A percentile compares a stretch with the other conserved stretches of the same genome.
Evolutionary conservation across 1,140 invertebrate genomes (phyloP).

Genomic region (Acyrthosiphon pisum): DNA sequence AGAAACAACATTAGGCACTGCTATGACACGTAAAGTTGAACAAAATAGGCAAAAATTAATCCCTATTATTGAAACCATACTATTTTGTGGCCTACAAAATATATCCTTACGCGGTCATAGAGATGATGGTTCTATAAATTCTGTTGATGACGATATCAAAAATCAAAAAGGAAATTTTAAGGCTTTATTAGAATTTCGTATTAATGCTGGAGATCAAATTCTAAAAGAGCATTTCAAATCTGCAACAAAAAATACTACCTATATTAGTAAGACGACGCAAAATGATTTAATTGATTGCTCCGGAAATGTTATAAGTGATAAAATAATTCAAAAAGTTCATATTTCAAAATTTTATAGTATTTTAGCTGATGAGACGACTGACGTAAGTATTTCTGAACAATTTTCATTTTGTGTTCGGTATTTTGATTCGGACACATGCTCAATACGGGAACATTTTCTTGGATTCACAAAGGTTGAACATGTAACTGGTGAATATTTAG

Average conservation of each 20-base stretch:
- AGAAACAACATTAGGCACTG: too few species aligned
- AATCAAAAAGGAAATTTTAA: conserved; percentile 61
- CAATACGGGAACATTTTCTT: conserved; percentile 34
- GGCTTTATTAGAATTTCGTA: conserved; percentile 60
- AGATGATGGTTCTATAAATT: too few species aligned
- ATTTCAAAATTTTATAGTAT: conserved; percentile 57
- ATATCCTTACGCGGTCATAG: too few species aligned
- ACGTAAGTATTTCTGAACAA: conserved; percentile 59
- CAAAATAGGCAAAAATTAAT: too few species aligned
- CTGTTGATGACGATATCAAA: too few species aligned
- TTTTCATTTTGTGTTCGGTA: conserved; percentile 59
- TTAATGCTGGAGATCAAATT: conserved; percentile 51
- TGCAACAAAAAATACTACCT: conserved; percentile 58
- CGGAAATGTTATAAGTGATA: conserved; percentile 57
- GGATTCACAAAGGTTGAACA: conserved; percentile 24
- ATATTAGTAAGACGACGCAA: conserved; percentile 59
- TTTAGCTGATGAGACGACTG: conserved; percentile 56
- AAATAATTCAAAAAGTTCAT: conserved; percentile 59
- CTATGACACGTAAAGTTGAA: neutral
- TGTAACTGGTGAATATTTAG: conserved; percentile 38
- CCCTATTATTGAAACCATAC: too few species aligned
- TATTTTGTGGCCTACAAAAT: too few species aligned
- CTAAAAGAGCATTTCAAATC: conserved; percentile 60
- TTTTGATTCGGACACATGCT: conserved; percentile 50
- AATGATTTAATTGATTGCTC: conserved; percentile 59